These are phyloP conservation scores for Brachyhypopomus occidentalis DNA, from an alignment of 2,113 vertebrate species.

Conservation along the genomic window DNA sequence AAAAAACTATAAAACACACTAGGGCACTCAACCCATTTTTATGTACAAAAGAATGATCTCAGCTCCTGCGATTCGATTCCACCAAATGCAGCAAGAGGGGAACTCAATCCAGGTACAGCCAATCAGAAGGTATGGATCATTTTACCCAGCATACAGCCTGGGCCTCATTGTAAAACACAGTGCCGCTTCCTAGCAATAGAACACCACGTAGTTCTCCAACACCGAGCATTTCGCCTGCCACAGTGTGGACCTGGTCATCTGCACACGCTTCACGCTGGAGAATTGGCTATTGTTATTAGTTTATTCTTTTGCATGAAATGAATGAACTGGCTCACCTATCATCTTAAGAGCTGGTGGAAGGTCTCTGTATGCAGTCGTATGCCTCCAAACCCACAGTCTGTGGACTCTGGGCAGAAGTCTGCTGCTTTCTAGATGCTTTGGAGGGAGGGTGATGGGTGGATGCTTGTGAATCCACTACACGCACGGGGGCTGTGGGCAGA, in stretches of 20 bases:
- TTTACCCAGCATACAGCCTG: conserved; percentile 27
- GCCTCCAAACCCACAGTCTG: not conserved
- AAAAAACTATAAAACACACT: conserved; percentile 51
- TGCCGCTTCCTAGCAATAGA: not conserved
- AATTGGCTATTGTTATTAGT: conserved; percentile 17
- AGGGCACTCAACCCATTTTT: conserved; percentile 57
- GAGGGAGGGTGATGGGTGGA: conserved; percentile 16
- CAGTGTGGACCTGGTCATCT: conserved; percentile 1
- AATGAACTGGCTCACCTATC: not conserved
- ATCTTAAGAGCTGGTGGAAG: not conserved
- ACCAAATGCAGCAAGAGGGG: conserved; percentile 6
- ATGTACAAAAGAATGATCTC: conserved; percentile 52
- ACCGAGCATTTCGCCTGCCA: not conserved
- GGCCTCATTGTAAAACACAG: conserved; percentile 23
- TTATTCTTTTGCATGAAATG: conserved; percentile 4
- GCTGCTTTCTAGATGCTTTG: conserved; percentile 9
- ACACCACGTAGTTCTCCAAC: not conserved
- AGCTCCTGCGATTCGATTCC: conserved; percentile 53
- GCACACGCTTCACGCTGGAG: not conserved
- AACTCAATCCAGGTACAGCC: conserved; percentile 19
- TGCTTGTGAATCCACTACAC: conserved; percentile 33
- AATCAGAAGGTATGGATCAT: conserved; percentile 37
- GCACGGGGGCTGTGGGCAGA: conserved; percentile 41
- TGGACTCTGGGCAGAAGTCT: not conserved
- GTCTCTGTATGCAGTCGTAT: not conserved